Conservation (phyloP, 2,888 invertebrate genomes). For the Polydrusus pterygomalis region DNA sequence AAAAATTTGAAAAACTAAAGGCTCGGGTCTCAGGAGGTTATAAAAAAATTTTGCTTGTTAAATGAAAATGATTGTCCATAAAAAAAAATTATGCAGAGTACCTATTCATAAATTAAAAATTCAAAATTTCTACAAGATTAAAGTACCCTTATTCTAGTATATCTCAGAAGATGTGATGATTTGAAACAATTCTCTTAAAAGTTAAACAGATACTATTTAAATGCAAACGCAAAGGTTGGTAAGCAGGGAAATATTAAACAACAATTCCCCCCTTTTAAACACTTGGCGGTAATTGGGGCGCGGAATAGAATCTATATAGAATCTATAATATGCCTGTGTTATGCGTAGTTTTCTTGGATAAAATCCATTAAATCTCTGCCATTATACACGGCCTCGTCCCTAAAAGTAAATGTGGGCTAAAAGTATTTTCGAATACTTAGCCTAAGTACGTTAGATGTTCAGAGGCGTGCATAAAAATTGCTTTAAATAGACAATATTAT, state of each 20-base stretch:
- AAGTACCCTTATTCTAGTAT: too few species aligned
- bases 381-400: slow-evolving; percentile 54
- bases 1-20: too few species aligned
- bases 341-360: slow-evolving; percentile 47
- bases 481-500: background rate
- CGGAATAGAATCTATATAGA: slow-evolving; percentile 41
- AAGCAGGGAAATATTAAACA: slow-evolving; percentile 9
- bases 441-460: slow-evolving; percentile 30
- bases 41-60: too few species aligned
- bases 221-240: background rate
- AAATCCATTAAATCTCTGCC: slow-evolving; percentile 52
- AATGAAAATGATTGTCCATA: too few species aligned
- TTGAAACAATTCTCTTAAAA: too few species aligned
- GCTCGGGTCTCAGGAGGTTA: too few species aligned
- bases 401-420: slow-evolving; percentile 57
- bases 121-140: too few species aligned
- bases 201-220: too few species aligned
- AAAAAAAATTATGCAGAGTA: too few species aligned
- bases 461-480: slow-evolving; percentile 18
- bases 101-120: too few species aligned
- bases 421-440: slow-evolving; percentile 57
- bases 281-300: slow-evolving; percentile 28
- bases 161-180: too few species aligned
- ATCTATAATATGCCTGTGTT: slow-evolving; percentile 47
- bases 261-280: slow-evolving; percentile 17